Percentiles rank a stretch among this genome's conserved stretches.
These are phyloP conservation scores for Caenorhabditis uteleia DNA, from an alignment of 2,888 invertebrate genomes.

Conservation along the genomic window DNA sequence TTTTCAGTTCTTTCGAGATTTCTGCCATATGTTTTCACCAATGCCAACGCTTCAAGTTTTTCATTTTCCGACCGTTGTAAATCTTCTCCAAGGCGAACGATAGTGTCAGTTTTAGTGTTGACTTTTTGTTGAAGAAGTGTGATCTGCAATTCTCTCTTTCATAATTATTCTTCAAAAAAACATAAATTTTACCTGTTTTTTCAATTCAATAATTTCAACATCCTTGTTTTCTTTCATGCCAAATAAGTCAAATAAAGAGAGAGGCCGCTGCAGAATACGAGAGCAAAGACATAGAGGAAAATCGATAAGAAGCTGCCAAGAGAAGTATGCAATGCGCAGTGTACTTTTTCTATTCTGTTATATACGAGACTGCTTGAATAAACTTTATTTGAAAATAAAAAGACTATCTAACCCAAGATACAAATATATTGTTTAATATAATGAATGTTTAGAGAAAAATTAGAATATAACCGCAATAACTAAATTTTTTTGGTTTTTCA, in stretches of 20 bases:
- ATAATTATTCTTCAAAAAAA: background rate
- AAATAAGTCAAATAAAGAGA: background rate
- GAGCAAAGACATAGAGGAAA: too few species aligned
- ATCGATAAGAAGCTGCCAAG: too few species aligned
- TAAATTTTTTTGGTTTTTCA: too few species aligned
- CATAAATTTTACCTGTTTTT: constrained; percentile 22
- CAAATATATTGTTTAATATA: too few species aligned
- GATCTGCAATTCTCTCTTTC: constrained; percentile 32
- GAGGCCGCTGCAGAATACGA: too few species aligned
- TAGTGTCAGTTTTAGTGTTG: constrained; percentile 50
- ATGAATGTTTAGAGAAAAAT: too few species aligned
- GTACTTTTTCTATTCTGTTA: too few species aligned
- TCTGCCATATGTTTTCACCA: constrained; percentile 38
- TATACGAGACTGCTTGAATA: too few species aligned
- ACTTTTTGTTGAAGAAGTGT: constrained; percentile 42
- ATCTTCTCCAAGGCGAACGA: constrained; percentile 52
- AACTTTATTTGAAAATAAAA: too few species aligned
- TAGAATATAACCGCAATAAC: too few species aligned
- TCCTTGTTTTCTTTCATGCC: constrained; percentile 12
- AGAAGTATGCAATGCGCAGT: too few species aligned
- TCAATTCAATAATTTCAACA: constrained; percentile 29
- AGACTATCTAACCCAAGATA: too few species aligned
- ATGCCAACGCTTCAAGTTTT: constrained; percentile 24
- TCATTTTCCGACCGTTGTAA: constrained; percentile 38
- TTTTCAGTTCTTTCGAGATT: constrained; percentile 44